A percentile compares a stretch with the other conserved stretches of the same genome.
These are phyloP conservation scores for Coptotermes formosanus DNA, from an alignment of 1,140 invertebrate genomes.

Conservation along the genomic window DNA sequence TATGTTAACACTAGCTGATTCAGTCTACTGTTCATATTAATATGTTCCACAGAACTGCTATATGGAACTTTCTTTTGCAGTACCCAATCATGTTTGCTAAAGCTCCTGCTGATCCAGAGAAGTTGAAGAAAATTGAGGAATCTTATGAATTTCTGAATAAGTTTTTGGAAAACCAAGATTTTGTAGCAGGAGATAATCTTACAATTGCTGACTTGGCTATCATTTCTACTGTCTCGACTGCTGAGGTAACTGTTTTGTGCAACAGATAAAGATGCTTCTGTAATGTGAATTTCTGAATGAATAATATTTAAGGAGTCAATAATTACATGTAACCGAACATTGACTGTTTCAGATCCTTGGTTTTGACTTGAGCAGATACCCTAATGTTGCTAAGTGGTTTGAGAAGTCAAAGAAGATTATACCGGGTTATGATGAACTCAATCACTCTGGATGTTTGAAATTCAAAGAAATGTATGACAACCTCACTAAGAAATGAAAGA, in stretches of 20 bases:
- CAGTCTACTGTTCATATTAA: neutral
- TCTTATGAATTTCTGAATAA: conserved; percentile 64
- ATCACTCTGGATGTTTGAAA: conserved; percentile 25
- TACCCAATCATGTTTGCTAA: conserved; percentile 68
- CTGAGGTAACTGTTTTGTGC: conserved; percentile 52
- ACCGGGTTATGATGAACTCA: conserved; percentile 31
- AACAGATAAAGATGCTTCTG: neutral
- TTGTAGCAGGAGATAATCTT: conserved; percentile 63
- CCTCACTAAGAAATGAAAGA: neutral
- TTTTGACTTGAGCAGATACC: conserved; percentile 28
- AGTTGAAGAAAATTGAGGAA: conserved; percentile 60
- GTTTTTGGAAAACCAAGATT: conserved; percentile 64
- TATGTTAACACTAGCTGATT: neutral
- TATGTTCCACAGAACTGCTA: neutral
- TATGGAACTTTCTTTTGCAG: conserved; percentile 48
- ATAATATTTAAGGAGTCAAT: neutral
- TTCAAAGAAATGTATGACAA: conserved; percentile 31
- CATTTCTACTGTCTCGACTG: conserved; percentile 60
- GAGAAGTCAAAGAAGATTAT: conserved; percentile 30
- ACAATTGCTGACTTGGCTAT: conserved; percentile 72
- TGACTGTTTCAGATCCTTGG: conserved; percentile 28
- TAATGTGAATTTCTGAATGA: neutral
- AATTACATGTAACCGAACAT: too few relatives aligned
- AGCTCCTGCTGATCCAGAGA: conserved; percentile 60
- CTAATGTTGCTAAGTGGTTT: conserved; percentile 29